Evolutionary conservation across 2,797 vertebrate species (phyloP).

Genomic region (Myotis pilosus): DNA sequence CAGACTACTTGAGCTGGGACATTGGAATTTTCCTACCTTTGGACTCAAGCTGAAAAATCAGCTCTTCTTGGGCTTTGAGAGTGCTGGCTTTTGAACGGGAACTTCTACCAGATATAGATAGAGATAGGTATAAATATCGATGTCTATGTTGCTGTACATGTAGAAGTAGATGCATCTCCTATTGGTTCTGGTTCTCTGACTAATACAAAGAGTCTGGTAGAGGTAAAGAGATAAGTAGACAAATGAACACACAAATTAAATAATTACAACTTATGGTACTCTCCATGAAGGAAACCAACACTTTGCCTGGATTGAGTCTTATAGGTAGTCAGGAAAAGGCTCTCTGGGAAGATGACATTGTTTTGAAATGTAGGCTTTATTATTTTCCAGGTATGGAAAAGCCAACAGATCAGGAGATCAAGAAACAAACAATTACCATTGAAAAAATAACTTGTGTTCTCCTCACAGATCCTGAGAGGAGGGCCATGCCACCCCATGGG

Average conservation of each 20-base stretch:
- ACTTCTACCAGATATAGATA: background rate
- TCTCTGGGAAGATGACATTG: background rate
- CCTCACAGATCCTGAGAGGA: background rate
- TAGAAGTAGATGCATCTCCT: background rate
- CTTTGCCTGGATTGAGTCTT: background rate
- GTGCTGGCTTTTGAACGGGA: background rate
- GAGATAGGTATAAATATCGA: background rate
- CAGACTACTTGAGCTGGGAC: background rate
- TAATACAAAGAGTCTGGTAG: background rate
- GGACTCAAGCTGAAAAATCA: background rate
- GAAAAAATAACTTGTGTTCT: background rate
- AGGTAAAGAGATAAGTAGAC: background rate
- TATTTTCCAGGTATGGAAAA: background rate
- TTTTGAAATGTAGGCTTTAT: background rate
- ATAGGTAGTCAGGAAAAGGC: background rate
- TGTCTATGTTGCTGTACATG: background rate
- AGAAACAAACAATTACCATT: background rate
- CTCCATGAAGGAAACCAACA: background rate
- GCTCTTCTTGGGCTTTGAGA: background rate
- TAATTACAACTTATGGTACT: background rate
- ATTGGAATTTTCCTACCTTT: background rate
- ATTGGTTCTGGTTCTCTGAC: background rate
- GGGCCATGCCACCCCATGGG: fast-evolving
- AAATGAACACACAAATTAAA: background rate
- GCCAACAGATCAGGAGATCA: background rate